Evolutionary conservation across 2,113 vertebrate genomes (phyloP).

Genomic region (Acinonyx jubatus): DNA sequence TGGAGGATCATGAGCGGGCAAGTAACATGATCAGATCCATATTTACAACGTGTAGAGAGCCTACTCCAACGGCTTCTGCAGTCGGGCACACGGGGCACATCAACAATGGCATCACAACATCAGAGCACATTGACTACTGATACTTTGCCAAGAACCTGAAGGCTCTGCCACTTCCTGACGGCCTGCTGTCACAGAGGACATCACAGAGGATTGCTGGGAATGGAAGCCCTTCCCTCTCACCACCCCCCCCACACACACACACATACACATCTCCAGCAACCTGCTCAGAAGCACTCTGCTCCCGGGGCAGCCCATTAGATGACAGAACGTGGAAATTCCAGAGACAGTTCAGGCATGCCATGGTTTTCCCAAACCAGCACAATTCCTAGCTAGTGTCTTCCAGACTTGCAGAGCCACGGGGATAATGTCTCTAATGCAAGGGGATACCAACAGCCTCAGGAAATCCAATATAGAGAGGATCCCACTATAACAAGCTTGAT

Average conservation of each 20-base stretch:
- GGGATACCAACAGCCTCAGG: not conserved
- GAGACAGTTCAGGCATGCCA: not conserved
- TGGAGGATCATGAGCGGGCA: not conserved
- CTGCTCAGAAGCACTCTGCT: not conserved
- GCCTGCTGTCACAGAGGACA: rapidly evolving
- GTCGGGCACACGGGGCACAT: rapidly evolving
- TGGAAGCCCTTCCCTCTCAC: not conserved
- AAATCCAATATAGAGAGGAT: not conserved
- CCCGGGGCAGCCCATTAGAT: not conserved
- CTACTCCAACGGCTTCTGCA: not conserved
- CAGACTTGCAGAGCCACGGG: not conserved
- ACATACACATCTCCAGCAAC: not conserved
- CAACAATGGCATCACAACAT: rapidly evolving
- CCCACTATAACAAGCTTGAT: not conserved
- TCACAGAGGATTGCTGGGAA: not conserved
- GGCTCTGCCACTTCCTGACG: not conserved
- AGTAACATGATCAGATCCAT: not conserved
- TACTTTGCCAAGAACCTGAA: not conserved
- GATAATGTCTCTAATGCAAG: not conserved
- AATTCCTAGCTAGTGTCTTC: not conserved
- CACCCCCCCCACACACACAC: too few relatives aligned
- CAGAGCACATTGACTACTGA: not conserved
- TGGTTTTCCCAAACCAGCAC: not conserved
- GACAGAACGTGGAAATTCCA: not conserved
- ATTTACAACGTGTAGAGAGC: not conserved